Percentiles rank a stretch among this genome's conserved stretches.
Evolutionary conservation across 2,113 vertebrate genomes (phyloP).

Genomic region (Scomber colias): DNA sequence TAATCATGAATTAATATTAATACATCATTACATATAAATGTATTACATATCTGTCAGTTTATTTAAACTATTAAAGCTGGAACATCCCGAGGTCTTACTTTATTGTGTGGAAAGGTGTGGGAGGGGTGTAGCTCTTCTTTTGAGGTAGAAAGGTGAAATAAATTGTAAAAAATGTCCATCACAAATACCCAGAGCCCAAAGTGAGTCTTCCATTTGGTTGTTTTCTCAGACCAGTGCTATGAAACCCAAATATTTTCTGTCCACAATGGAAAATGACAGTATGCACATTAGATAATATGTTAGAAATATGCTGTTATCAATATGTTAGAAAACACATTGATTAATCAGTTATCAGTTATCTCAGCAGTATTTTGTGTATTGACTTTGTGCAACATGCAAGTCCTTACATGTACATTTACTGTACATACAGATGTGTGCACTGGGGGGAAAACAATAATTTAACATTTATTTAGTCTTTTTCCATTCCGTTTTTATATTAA

Average conservation of each 20-base stretch:
- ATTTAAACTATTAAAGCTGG: too few relatives aligned
- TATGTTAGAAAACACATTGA: neutral
- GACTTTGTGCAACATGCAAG: constrained; percentile 5
- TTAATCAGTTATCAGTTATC: rapidly evolving
- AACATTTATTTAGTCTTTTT: neutral
- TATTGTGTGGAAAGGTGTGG: too few relatives aligned
- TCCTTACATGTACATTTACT: neutral
- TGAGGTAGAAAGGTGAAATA: too few relatives aligned
- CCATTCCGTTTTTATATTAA: neutral
- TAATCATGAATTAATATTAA: too few relatives aligned
- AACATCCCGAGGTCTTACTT: too few relatives aligned
- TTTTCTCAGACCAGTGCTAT: neutral
- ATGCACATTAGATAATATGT: too few relatives aligned
- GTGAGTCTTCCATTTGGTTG: neutral
- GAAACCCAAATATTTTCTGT: neutral
- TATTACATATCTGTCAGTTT: too few relatives aligned
- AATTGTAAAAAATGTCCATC: too few relatives aligned
- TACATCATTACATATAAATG: too few relatives aligned
- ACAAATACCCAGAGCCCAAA: neutral
- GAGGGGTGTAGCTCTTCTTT: too few relatives aligned
- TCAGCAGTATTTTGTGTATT: constrained; percentile 32
- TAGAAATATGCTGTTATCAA: too few relatives aligned
- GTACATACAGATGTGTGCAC: neutral
- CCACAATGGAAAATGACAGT: too few relatives aligned
- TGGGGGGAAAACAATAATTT: neutral